Percentiles rank a stretch among this genome's conserved stretches.
These are phyloP conservation scores for Misgurnus anguillicaudatus DNA, from an alignment of 2,113 vertebrate species.

Conservation along the genomic window DNA sequence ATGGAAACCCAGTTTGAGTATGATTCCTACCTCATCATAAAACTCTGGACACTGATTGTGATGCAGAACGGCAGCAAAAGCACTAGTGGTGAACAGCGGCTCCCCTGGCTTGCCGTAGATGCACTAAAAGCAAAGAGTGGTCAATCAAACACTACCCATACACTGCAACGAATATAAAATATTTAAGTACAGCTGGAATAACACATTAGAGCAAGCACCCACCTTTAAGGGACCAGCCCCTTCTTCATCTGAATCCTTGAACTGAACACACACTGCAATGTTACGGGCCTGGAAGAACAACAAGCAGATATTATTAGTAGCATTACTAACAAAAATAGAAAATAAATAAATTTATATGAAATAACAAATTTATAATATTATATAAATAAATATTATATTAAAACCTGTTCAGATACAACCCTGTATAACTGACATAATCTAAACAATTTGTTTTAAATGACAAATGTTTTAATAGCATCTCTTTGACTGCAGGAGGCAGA, in stretches of 20 bases:
- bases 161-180: background rate
- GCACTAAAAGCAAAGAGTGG: constrained; percentile 74
- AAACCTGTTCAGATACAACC: too few species aligned
- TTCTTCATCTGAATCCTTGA: constrained; percentile 91
- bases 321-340: background rate
- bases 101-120: constrained; percentile 92
- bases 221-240: constrained; percentile 83
- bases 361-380: background rate
- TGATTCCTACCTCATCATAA: constrained; percentile 88
- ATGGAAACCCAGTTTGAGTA: background rate
- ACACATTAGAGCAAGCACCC: constrained; percentile 31
- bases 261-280: constrained; percentile 90
- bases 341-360: background rate
- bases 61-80: constrained; percentile 86
- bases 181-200: background rate
- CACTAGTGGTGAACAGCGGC: constrained; percentile 78
- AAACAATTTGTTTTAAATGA: too few species aligned
- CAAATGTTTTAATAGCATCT: constrained; percentile 1
- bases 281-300: constrained; percentile 84
- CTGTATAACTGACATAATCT: too few species aligned
- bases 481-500: background rate
- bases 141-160: background rate
- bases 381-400: too few species aligned
- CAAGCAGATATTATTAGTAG: background rate
- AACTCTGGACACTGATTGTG: constrained; percentile 97